Percentiles rank a stretch among this genome's conserved stretches.
Conservation (phyloP, 1,140 invertebrate species). For the Scaptomyza pallida region DNA sequence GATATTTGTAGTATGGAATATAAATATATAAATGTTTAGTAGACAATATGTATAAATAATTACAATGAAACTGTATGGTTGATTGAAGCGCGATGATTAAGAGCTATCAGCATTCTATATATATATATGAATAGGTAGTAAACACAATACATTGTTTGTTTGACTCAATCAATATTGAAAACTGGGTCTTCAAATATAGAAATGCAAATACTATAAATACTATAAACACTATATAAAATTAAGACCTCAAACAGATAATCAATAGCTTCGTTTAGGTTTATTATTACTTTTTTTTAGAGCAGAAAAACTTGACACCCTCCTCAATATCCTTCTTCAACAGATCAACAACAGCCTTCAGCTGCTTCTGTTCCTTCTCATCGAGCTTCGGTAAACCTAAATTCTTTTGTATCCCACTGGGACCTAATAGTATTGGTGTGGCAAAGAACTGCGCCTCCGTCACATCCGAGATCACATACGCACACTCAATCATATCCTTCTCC, state of each 20-base stretch:
- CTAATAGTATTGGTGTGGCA: constrained; percentile 95
- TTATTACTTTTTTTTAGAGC: neutral
- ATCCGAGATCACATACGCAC: constrained; percentile 95
- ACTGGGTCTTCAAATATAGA: constrained; percentile 63
- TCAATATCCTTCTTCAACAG: constrained; percentile 96
- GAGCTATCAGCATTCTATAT: constrained; percentile 36
- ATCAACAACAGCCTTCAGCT: constrained; percentile 91
- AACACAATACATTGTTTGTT: constrained; percentile 53
- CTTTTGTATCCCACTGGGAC: constrained; percentile 95
- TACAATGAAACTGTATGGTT: constrained; percentile 16
- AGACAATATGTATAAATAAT: constrained; percentile 1
- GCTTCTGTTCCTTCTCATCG: constrained; percentile 90
- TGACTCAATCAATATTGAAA: constrained; percentile 36
- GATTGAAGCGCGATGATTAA: constrained; percentile 48
- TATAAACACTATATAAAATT: neutral
- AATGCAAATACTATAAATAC: neutral
- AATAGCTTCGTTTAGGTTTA: too few species aligned
- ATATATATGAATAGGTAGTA: constrained; percentile 14
- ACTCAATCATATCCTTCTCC: constrained; percentile 93
- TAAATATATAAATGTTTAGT: neutral
- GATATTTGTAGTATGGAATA: too few species aligned
- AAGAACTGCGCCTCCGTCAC: constrained; percentile 95
- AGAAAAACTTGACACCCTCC: constrained; percentile 90
- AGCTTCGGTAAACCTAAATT: constrained; percentile 96
- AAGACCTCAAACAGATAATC: neutral